Percentiles rank a stretch among this genome's conserved stretches.
Evolutionary conservation across 2,113 vertebrate species (phyloP).

Genomic region (Calyptommatus sinebrachiatus): DNA sequence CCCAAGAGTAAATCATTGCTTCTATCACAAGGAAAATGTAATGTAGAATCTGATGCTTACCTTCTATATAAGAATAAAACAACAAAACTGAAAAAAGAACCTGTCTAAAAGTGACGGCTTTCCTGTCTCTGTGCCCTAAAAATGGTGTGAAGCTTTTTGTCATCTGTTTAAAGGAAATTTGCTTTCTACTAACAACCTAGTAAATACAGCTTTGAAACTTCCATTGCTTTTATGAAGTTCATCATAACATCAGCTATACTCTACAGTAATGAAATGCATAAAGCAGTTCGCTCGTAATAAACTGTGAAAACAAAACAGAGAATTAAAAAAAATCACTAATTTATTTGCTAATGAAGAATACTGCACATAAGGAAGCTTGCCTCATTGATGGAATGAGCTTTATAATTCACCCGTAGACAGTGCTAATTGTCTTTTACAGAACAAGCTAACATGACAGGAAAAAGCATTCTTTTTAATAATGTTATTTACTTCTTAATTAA

Average conservation of each 20-base stretch:
- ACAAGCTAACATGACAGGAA: constrained; percentile 39
- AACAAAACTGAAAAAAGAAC: too few relatives aligned
- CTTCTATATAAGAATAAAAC: too few relatives aligned
- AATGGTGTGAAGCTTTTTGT: too few relatives aligned
- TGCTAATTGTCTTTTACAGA: constrained; percentile 32
- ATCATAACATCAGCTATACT: constrained; percentile 57
- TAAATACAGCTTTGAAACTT: too few relatives aligned
- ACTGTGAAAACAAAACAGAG: constrained; percentile 38
- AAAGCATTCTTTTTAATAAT: constrained; percentile 45
- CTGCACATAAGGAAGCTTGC: constrained; percentile 46
- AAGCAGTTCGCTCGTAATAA: constrained; percentile 56
- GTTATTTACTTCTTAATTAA: constrained; percentile 62
- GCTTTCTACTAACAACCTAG: too few relatives aligned
- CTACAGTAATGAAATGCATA: constrained; percentile 61
- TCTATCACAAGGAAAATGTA: too few relatives aligned
- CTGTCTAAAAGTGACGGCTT: too few relatives aligned
- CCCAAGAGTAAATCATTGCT: too few relatives aligned
- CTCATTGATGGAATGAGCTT: constrained; percentile 39
- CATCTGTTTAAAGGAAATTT: too few relatives aligned
- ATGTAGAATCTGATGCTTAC: too few relatives aligned
- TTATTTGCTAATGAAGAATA: constrained; percentile 46
- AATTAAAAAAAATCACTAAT: constrained; percentile 9
- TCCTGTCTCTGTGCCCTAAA: too few relatives aligned
- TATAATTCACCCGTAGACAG: constrained; percentile 1
- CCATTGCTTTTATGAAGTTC: constrained; percentile 48